A percentile compares a stretch with the other conserved stretches of the same genome.
Conservation (phyloP, 2,888 invertebrate genomes). For the Harpalus rubripes region DNA sequence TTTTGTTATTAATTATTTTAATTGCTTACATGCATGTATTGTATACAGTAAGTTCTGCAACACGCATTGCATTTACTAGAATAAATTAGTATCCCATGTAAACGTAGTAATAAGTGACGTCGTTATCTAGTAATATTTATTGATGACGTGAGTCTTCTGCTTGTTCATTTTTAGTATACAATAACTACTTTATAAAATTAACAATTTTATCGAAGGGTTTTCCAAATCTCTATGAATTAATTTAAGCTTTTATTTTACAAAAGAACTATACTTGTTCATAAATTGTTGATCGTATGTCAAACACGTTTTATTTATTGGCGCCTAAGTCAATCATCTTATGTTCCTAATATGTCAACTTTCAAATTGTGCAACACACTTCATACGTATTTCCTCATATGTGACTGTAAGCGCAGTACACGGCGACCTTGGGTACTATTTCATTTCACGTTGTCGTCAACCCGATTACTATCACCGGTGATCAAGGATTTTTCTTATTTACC, state of each 20-base stretch:
- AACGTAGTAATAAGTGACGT: too few relatives aligned
- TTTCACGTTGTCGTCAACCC: constrained; percentile 29
- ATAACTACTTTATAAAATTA: too few relatives aligned
- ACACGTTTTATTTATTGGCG: background rate
- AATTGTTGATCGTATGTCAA: background rate
- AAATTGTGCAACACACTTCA: constrained; percentile 11
- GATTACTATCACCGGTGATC: constrained; percentile 34
- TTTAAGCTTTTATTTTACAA: background rate
- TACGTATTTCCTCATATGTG: constrained; percentile 9
- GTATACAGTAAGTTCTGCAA: too few relatives aligned
- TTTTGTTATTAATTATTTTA: too few relatives aligned
- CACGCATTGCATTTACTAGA: too few relatives aligned
- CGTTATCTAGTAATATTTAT: too few relatives aligned
- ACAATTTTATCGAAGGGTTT: too few relatives aligned
- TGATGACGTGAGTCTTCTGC: too few relatives aligned
- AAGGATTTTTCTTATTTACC: constrained; percentile 32
- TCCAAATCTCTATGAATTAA: too few relatives aligned
- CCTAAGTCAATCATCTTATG: background rate
- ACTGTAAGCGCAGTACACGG: background rate
- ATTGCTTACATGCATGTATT: too few relatives aligned
- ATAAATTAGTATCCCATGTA: too few relatives aligned
- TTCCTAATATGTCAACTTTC: constrained; percentile 30
- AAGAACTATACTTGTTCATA: background rate
- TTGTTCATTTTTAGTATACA: too few relatives aligned
- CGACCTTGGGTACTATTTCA: constrained; percentile 36